Evolutionary conservation across 2,113 vertebrate genomes (phyloP).

Genomic region (Dicentrarchus labrax): DNA sequence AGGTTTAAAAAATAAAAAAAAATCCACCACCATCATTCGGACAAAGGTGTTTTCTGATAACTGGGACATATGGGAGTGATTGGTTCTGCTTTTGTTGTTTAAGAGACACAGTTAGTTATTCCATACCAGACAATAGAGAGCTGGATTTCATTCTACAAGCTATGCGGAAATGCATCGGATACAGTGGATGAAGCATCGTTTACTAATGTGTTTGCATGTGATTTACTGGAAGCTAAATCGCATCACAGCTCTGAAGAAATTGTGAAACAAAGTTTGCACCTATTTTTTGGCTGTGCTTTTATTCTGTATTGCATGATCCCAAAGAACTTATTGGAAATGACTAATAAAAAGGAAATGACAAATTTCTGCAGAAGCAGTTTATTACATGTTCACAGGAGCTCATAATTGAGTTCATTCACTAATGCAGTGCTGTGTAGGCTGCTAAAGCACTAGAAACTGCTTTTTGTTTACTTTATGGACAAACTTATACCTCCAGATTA

Average conservation of each 20-base stretch:
- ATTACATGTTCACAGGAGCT: background rate
- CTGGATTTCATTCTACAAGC: background rate
- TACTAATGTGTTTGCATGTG: background rate
- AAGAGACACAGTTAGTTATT: background rate
- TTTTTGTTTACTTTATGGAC: background rate
- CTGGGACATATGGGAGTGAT: background rate
- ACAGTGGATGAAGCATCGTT: background rate
- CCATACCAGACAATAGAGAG: background rate
- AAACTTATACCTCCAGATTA: background rate
- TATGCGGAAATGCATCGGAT: background rate
- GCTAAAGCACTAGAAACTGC: background rate
- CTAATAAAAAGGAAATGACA: constrained; percentile 37
- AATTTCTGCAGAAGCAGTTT: constrained; percentile 10
- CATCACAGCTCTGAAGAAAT: constrained; percentile 5
- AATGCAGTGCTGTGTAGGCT: background rate
- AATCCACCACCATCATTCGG: background rate
- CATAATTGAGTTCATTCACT: background rate
- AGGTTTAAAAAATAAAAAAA: background rate
- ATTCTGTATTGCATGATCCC: background rate
- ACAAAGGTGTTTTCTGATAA: background rate
- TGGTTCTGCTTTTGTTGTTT: background rate
- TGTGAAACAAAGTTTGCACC: constrained; percentile 20
- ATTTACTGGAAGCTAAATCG: constrained; percentile 17
- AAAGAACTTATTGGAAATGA: constrained; percentile 5
- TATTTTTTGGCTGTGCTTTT: background rate